A percentile compares a stretch with the other conserved stretches of the same genome.
Conservation (phyloP, 2,113 vertebrate species). For the Echinops telfairi region DNA sequence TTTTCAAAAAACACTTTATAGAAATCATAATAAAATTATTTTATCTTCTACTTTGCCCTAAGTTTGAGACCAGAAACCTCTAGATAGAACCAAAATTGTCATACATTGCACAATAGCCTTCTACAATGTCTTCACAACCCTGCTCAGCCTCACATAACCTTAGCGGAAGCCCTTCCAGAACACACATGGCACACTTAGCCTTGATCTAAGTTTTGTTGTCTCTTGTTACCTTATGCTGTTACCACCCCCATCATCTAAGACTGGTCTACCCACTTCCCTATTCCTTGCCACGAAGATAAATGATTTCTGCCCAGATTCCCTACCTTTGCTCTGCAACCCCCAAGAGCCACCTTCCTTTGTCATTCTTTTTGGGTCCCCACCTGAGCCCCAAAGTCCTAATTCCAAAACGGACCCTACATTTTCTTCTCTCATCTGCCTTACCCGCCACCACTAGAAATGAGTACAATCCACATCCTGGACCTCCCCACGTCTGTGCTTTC, state of each 20-base stretch:
- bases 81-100: neutral
- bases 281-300: neutral
- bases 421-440: neutral
- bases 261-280: neutral
- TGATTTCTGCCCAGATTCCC: neutral
- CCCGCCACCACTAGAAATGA: neutral
- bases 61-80: neutral
- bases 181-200: neutral
- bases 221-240: neutral
- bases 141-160: neutral
- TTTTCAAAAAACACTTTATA: slow-evolving; percentile 10
- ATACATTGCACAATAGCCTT: neutral
- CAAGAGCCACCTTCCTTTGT: neutral
- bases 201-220: neutral
- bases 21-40: neutral
- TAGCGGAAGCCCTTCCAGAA: neutral
- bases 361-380: neutral
- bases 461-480: neutral
- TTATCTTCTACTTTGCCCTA: slow-evolving; percentile 9
- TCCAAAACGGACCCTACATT: neutral
- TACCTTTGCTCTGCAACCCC: neutral
- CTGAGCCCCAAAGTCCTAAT: neutral
- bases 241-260: too few species aligned
- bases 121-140: neutral
- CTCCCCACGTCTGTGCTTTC: slow-evolving; percentile 7